Conservation (phyloP, 2,888 invertebrate genomes). For the Lepeophtheirus nordmannii region DNA sequence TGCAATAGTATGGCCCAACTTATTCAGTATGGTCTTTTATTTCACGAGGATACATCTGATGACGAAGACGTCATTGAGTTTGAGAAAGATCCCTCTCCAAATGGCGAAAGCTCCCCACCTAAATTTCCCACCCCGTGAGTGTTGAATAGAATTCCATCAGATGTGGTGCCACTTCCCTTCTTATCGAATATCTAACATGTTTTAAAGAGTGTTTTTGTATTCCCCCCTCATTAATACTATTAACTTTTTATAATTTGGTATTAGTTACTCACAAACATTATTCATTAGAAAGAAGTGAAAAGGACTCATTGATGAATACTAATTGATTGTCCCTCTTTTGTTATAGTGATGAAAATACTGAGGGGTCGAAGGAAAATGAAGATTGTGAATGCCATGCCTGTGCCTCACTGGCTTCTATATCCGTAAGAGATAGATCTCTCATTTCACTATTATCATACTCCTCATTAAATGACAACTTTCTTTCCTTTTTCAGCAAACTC, state of each 20-base stretch:
- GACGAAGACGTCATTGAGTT: neutral
- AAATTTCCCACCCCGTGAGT: slow-evolving; percentile 3
- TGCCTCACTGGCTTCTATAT: slow-evolving; percentile 3
- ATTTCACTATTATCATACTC: neutral
- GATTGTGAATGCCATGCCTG: neutral
- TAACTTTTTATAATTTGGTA: neutral
- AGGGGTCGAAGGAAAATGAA: neutral
- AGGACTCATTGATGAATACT: neutral
- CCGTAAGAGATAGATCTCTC: neutral
- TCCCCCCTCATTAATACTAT: neutral
- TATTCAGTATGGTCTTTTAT: neutral
- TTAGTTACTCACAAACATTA: neutral
- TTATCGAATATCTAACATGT: too few relatives aligned
- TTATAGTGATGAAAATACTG: neutral
- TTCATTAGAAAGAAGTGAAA: neutral
- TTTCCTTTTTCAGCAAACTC: neutral
- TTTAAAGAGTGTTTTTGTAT: neutral
- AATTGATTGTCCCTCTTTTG: neutral
- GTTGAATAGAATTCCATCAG: neutral
- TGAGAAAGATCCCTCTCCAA: slow-evolving; percentile 5
- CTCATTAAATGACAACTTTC: too few relatives aligned
- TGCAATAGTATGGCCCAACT: neutral
- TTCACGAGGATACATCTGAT: slow-evolving; percentile 1
- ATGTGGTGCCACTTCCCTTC: neutral
- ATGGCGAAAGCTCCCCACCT: neutral